Percentiles rank a stretch among this genome's conserved stretches.
Conservation (phyloP, 2,888 invertebrate genomes). For the Vandiemenella viatica region DNA sequence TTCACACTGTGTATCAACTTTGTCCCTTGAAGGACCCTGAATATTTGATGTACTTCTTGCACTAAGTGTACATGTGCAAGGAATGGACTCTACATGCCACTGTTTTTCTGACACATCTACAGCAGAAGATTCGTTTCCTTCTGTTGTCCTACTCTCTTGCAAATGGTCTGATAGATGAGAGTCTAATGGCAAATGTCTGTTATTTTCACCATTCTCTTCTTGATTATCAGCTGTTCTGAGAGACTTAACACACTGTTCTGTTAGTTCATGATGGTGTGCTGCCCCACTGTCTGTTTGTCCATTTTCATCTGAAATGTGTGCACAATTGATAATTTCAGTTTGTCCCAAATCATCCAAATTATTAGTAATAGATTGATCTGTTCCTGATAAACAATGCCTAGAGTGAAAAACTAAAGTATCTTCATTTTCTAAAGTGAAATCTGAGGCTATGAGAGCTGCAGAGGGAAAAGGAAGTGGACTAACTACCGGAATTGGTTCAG, state of each 20-base stretch:
- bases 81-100: constrained; percentile 6
- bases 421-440: neutral
- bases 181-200: constrained; percentile 13
- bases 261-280: neutral
- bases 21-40: too few species aligned
- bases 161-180: constrained; percentile 14
- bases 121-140: neutral
- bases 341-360: neutral
- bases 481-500: neutral
- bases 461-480: neutral
- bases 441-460: neutral
- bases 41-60: too few species aligned
- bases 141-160: constrained; percentile 8
- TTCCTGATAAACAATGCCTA: too few species aligned
- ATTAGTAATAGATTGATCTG: neutral
- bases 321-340: neutral
- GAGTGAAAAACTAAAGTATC: neutral
- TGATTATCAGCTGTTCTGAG: neutral
- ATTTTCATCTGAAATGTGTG: neutral
- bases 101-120: neutral
- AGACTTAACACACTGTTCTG: neutral
- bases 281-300: neutral
- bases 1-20: too few species aligned
- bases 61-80: constrained; percentile 6
- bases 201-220: too few species aligned